Evolutionary conservation across 2,113 vertebrate species (phyloP).

Genomic region (Tapirus terrestris): DNA sequence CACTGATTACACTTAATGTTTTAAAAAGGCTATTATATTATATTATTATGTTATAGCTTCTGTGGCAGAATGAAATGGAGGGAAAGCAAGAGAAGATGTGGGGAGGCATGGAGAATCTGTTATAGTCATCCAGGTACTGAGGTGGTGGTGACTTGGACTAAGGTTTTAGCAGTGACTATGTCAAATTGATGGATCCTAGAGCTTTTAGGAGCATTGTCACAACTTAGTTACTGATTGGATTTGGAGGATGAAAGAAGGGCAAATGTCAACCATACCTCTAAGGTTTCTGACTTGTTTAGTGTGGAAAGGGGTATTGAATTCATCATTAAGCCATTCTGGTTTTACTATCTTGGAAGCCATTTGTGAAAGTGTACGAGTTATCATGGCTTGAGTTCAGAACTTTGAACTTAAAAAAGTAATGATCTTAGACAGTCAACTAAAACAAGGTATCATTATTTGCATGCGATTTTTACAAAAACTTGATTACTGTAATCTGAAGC

Average conservation of each 20-base stretch:
- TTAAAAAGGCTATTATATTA: neutral
- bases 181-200: neutral
- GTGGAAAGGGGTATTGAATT: neutral
- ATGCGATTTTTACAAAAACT: neutral
- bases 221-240: neutral
- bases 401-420: conserved; percentile 10
- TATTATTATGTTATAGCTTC: neutral
- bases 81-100: neutral
- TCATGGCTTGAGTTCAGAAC: conserved; percentile 11
- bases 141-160: neutral
- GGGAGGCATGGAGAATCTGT: neutral
- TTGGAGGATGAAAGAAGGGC: neutral
- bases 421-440: conserved; percentile 46
- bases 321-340: neutral
- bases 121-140: too few species aligned
- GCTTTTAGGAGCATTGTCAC: neutral
- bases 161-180: neutral
- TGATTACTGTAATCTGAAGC: conserved; percentile 1
- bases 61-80: neutral
- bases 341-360: neutral
- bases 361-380: neutral
- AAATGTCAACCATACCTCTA: neutral
- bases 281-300: neutral
- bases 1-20: neutral
- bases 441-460: conserved; percentile 24